phyloP scores from a whole-genome alignment of 2,113 vertebrate genomes.

The Tupaia chinensis region DNA sequence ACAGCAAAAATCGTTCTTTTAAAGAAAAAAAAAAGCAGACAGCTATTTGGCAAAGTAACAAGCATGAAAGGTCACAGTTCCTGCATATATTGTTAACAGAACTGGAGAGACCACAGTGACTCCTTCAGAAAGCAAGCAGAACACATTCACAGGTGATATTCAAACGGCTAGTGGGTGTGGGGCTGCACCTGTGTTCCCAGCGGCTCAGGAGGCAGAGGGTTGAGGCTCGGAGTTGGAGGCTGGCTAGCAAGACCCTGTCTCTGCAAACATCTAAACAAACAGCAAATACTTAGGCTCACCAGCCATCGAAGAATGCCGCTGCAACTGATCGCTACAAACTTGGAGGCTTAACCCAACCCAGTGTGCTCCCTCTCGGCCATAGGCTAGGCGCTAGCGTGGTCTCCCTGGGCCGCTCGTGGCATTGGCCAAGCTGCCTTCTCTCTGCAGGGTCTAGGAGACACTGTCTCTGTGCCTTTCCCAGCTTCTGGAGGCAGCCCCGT shows the following conservation, averaged over 20 bases:
- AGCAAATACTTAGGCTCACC: accelerated
- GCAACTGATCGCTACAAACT: accelerated
- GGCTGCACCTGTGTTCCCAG: too few relatives aligned
- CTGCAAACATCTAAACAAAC: too few relatives aligned
- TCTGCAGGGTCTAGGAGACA: background rate
- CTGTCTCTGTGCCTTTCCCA: too few relatives aligned
- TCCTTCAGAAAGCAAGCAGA: background rate
- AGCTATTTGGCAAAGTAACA: background rate
- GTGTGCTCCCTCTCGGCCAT: accelerated
- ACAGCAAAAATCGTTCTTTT: too few relatives aligned
- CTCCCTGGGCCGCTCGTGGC: background rate
- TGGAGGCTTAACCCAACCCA: accelerated
- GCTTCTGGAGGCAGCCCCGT: background rate
- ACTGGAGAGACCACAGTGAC: background rate
- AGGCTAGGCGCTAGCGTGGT: accelerated
- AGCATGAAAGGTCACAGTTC: background rate
- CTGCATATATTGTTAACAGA: background rate
- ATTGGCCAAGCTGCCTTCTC: accelerated
- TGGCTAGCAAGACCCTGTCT: too few relatives aligned
- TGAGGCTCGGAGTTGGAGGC: too few relatives aligned
- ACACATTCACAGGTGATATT: accelerated
- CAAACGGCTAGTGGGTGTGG: too few relatives aligned
- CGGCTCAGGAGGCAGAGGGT: too few relatives aligned
- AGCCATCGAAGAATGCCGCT: accelerated
- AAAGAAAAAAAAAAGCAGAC: background rate